These are phyloP conservation scores for Leptinotarsa lineolata DNA, from an alignment of 1,140 invertebrate genomes.

Conservation along the genomic window DNA sequence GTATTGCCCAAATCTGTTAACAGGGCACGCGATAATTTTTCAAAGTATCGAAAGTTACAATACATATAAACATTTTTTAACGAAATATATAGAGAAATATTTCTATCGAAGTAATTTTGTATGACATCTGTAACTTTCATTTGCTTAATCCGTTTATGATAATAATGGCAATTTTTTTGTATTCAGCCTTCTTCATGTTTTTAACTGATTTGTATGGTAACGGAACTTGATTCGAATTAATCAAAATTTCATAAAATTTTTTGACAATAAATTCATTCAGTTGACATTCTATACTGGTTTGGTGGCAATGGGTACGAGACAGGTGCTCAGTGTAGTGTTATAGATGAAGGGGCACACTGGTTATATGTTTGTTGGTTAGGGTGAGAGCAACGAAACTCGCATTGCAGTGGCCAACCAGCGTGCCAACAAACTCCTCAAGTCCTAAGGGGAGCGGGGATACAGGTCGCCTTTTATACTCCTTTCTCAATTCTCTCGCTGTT, in stretches of 20 bases:
- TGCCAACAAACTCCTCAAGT: slow-evolving; percentile 78
- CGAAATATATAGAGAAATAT: too few species aligned
- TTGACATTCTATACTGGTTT: neutral
- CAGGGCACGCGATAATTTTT: neutral
- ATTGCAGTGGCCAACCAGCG: slow-evolving; percentile 80
- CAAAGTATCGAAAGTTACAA: neutral
- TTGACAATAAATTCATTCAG: too few species aligned
- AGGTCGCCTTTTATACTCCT: slow-evolving; percentile 50
- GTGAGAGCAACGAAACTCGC: slow-evolving; percentile 79
- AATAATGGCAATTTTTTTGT: too few species aligned
- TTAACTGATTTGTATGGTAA: too few species aligned
- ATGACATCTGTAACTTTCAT: too few species aligned
- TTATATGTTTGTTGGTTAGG: slow-evolving; percentile 61
- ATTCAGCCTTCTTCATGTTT: too few species aligned
- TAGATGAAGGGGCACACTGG: slow-evolving; percentile 44
- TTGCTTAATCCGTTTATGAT: too few species aligned
- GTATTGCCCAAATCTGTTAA: slow-evolving; percentile 1
- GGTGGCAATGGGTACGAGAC: slow-evolving; percentile 25
- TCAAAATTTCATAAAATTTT: too few species aligned
- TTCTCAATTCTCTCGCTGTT: slow-evolving; percentile 53
- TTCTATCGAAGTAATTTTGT: too few species aligned
- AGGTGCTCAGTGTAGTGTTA: slow-evolving; percentile 22
- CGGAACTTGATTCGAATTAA: too few species aligned
- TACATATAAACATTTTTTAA: too few species aligned
- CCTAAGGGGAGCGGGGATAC: slow-evolving; percentile 56